Base-by-base conservation (phyloP, 2,113 vertebrate genomes). In the Neolamprologus brichardi region DNA sequence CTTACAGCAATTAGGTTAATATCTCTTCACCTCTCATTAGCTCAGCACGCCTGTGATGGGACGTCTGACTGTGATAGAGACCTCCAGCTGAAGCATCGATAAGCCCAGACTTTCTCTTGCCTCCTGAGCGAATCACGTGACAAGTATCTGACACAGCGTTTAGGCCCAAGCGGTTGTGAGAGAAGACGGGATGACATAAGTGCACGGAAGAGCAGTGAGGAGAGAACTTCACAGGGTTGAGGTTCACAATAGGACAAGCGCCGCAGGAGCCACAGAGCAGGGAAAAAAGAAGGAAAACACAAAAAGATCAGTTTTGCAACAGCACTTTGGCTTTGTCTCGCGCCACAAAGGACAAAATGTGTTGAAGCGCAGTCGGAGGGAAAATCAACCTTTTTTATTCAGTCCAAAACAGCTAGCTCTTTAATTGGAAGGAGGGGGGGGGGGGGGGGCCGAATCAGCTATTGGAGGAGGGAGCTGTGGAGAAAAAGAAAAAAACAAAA, bases 1-100 rank as follows among this genome's bases (percentile, higher is more conserved):
- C 77, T 95, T 93, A 92, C 17, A 75, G 81, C 87, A 92, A 95
- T 94, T 90, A 92, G 75, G 80, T 90, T 95, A 95, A 96, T 94
- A 91, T 92, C 56, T 81, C 46, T 82, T 96, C 92, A 77, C 84
- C 91, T 88, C 92, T 80, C 23, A 75, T 96, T 95, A 94, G 62
- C 85, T 58, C 81, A 78, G 82, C 82, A 84, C 30, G 92, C 85
- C 88, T 83, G 82, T 89, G 92, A 93, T 82, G 81, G 80, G 86
- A 84, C 39, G 25, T 81, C 90, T 75, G 58, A 81, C 89, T 93
- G 81, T 34, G 88, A 90, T 32, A 62, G 34, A 44, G 85, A 82
- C 78, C 82, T 84, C 23, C 18, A 82, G 86, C 82, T 51, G 89
- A 84, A 56, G 72, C 84, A 86, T 90, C 15, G 81, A 84, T 62